Evolutionary conservation across 2,888 invertebrate species (phyloP), one percentile per base, ranked within the genome.

Genomic region (Drosophila niveifrons): DNA sequence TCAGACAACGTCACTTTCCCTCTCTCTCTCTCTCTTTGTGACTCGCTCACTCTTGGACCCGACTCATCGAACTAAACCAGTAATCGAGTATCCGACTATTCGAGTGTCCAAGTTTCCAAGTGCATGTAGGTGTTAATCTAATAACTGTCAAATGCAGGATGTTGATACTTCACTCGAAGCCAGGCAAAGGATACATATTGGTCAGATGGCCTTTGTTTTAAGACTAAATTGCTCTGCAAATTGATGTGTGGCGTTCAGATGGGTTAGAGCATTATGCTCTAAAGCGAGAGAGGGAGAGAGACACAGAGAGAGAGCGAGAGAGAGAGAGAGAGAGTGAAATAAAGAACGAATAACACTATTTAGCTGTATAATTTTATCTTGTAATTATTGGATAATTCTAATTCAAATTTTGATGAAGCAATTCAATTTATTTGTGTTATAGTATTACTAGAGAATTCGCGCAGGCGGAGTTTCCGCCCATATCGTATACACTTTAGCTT

Each of bases 131-230:
- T 88, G 85, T 88, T 85, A 85, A 85, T 85, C 85, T 85, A 85
- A 85, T 85, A 85, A 90, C 88, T 85, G 90, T 90, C 85, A 88
- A 75, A 70, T 82, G 73, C 85, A 89, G 88, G 63, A 72, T 62
- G 74, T 66, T 71, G 70, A 66, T 80, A 71, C 69, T 80, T 70
- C 70, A 59, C 53, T 55, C 36, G 13, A 17, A 34, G 56, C 55
- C 47, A 31, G 46, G 7, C 39, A 31, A 11, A 43, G 61, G 64
- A 51, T 64, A 63, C 64, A 65, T 63, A 59, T 65, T 67, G 66
- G 48, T 66, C 43, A 55, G 39, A 52, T 59, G 52, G 53, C 55
- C 18, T 56, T 70, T 78, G 51, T 61, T 59, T 80, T 63, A 57
- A 57, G 46, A 43, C 53, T 41, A 69, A 77, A 80, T 77, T 77